A percentile compares a stretch with the other conserved stretches of the same genome.
phyloP scores from a whole-genome alignment of 2,888 invertebrate species.

The Acrobasis suavella region DNA sequence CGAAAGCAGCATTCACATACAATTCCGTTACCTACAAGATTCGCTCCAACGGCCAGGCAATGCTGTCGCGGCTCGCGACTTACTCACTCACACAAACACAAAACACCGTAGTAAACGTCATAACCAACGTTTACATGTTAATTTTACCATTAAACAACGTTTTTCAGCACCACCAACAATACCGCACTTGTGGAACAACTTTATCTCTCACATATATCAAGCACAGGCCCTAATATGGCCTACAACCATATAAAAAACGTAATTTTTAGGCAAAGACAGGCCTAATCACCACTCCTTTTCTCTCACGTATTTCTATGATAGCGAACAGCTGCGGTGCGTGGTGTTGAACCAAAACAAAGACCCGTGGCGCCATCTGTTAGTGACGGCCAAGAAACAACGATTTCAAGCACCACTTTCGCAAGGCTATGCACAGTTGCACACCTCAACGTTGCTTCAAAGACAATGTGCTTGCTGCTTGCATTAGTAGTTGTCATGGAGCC shows the following conservation, averaged over 20 bases:
- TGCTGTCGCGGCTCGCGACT: constrained; percentile 66
- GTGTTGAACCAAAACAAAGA: constrained; percentile 77
- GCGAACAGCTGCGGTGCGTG: constrained; percentile 80
- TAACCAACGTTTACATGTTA: constrained; percentile 75
- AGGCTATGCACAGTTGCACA: too few species aligned
- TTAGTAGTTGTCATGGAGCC: not conserved
- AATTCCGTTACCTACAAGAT: constrained; percentile 78
- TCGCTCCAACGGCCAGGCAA: constrained; percentile 76
- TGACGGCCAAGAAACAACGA: not conserved
- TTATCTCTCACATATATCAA: constrained; percentile 56
- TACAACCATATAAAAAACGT: constrained; percentile 74
- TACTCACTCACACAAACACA: constrained; percentile 68
- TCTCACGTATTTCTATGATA: constrained; percentile 80
- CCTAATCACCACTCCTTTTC: constrained; percentile 82
- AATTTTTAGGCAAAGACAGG: constrained; percentile 71
- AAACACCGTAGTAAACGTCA: constrained; percentile 76
- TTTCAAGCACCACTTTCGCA: not conserved
- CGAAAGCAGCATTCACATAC: constrained; percentile 66
- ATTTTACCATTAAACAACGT: constrained; percentile 66
- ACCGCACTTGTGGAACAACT: constrained; percentile 59
- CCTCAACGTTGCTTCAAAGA: not conserved
- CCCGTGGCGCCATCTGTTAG: constrained; percentile 62
- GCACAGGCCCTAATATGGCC: constrained; percentile 55
- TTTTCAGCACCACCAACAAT: constrained; percentile 63
- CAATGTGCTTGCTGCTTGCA: not conserved